A percentile compares a stretch with the other conserved stretches of the same genome.
Conservation (phyloP, 1,140 invertebrate species). For the Apocrypta bakeri region DNA sequence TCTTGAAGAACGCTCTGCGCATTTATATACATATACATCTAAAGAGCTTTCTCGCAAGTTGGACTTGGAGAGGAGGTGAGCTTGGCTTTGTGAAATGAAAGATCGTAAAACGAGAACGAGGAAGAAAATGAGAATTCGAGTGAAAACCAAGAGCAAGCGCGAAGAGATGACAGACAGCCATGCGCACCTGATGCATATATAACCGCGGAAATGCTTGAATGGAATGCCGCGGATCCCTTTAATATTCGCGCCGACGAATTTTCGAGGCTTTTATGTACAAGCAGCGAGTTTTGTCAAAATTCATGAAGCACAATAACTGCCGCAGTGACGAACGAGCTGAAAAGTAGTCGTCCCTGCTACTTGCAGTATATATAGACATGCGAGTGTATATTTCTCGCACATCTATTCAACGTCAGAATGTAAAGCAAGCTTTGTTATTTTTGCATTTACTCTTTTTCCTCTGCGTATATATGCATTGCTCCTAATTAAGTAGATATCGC, state of each 20-base stretch:
- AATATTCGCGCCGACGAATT: conserved; percentile 54
- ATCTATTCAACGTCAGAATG: background rate
- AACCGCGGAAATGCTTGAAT: conserved; percentile 12
- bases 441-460: background rate
- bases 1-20: background rate
- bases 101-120: conserved; percentile 33
- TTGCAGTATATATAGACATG: too few species aligned
- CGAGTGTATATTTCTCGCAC: too few species aligned
- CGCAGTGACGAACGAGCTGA: conserved; percentile 21
- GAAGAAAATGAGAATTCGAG: background rate
- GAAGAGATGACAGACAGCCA: background rate
- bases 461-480: background rate
- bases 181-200: conserved; percentile 23
- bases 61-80: background rate
- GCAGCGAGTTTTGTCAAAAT: conserved; percentile 56
- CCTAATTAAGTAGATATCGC: conserved; percentile 2
- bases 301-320: conserved; percentile 52
- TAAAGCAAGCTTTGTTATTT: background rate
- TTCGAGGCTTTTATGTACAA: conserved; percentile 48
- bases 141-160: too few species aligned
- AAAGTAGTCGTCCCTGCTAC: conserved; percentile 31
- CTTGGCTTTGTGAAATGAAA: conserved; percentile 9
- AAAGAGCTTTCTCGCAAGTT: background rate
- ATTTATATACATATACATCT: background rate
- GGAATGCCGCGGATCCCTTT: conserved; percentile 46